These are phyloP conservation scores for Rhinichthys klamathensis DNA, from an alignment of 2,113 vertebrate genomes.

Conservation along the genomic window DNA sequence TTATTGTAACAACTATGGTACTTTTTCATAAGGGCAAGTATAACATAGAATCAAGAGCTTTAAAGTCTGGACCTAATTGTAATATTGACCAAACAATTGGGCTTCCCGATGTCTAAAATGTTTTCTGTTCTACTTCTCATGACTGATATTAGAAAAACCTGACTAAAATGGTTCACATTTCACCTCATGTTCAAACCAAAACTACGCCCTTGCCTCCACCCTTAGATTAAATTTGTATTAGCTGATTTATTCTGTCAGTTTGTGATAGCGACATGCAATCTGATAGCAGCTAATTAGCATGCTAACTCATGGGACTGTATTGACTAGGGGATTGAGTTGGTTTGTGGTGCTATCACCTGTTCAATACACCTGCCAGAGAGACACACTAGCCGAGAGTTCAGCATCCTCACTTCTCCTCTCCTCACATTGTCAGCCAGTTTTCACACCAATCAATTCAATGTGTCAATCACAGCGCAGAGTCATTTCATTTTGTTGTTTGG, in stretches of 20 bases:
- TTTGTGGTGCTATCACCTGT: slow-evolving; percentile 54
- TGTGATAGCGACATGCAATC: slow-evolving; percentile 64
- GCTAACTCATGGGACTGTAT: slow-evolving; percentile 62
- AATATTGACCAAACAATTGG: no score
- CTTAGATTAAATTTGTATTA: slow-evolving; percentile 57
- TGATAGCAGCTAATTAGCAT: slow-evolving; percentile 69
- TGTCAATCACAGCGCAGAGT: slow-evolving; percentile 44
- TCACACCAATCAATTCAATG: slow-evolving; percentile 48
- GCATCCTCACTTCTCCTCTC: slow-evolving; percentile 19
- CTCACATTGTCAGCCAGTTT: slow-evolving; percentile 31
- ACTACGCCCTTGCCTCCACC: slow-evolving; percentile 1
- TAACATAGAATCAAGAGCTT: no score
- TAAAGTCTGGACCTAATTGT: no score
- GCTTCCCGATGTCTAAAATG: no score
- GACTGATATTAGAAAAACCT: no score
- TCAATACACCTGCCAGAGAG: slow-evolving; percentile 53
- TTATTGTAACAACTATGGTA: no score
- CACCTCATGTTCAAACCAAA: no score
- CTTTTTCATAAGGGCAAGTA: no score
- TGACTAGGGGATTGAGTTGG: slow-evolving; percentile 58
- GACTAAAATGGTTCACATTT: no score
- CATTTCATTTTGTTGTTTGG: slow-evolving; percentile 27
- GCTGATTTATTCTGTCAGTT: slow-evolving; percentile 66
- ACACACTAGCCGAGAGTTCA: slow-evolving; percentile 19
- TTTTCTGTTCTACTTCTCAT: no score